Base-by-base conservation (phyloP, 2,113 vertebrate genomes). In the Barnardius zonarius region DNA sequence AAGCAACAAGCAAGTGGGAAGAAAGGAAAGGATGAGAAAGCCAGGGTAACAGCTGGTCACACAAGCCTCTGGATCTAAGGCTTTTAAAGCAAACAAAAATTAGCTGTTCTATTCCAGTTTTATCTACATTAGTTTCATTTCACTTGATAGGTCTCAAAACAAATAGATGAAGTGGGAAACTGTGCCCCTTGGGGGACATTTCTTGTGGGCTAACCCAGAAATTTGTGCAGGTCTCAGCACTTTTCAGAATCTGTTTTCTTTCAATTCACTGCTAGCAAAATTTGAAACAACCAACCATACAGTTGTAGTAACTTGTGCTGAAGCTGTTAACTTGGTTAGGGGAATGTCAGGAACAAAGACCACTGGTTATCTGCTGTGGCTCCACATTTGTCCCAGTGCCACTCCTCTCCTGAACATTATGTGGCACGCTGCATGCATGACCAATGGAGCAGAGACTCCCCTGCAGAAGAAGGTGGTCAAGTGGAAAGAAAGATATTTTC, bases 121-220 rank as follows among this genome's bases (percentile, higher is more conserved):
- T 63, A 15, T 43, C 30, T 37, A 33, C 10, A 9, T 66, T 31
- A 39, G 22, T 57, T 73, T 91, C 61, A 74, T 76, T 91, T 86
- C 48, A 59, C 24, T 46, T 54, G 13, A 61, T 35, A 72, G 62
- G 30, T 76, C 23, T 72, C 37, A 41, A 64, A 76, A 46, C 22
- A 44, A 67, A 22, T 6, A 25, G 17, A 22, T 35, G 18, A 39
- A 46, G 11, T 3, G 3, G 5, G 3, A 6, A 66, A 66, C 22
- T 48, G 24, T 4, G 0, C 10, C 18, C 28, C 30, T 10, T 20
- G 1, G 6, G 12, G 22, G 8, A 27, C 17, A 7, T 72, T 74
- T 86, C 59, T 37, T 49, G 37, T 52, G 14, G 13, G 13, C 61
- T 69, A 39, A n/a, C 17, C 11, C 22, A 81, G 17, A 12, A 61